Percentiles rank a stretch among this genome's conserved stretches.
These are phyloP conservation scores for Solea senegalensis DNA, from an alignment of 2,113 vertebrate species.

Conservation along the genomic window DNA sequence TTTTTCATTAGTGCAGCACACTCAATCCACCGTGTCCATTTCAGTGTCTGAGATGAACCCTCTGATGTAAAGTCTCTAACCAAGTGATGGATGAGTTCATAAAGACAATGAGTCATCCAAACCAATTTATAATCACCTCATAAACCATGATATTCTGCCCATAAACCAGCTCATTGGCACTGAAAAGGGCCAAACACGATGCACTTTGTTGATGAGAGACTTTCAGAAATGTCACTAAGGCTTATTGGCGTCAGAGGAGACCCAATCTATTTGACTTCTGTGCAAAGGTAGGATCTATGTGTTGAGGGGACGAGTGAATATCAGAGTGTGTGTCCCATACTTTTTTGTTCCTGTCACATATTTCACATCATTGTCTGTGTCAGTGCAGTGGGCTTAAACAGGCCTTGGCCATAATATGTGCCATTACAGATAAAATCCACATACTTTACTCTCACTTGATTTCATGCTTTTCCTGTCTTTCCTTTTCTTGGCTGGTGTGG, in stretches of 20 bases:
- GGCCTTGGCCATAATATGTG: slow-evolving; percentile 34
- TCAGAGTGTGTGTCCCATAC: slow-evolving; percentile 46
- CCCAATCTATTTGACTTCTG: slow-evolving; percentile 35
- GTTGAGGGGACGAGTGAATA: slow-evolving; percentile 71
- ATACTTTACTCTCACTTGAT: slow-evolving; percentile 25
- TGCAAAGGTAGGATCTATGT: slow-evolving; percentile 58
- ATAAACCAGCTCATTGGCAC: slow-evolving; percentile 57
- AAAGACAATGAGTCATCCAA: slow-evolving; percentile 62
- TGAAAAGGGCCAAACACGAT: slow-evolving; percentile 47
- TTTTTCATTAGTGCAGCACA: slow-evolving; percentile 11
- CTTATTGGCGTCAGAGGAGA: slow-evolving; percentile 34
- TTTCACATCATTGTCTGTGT: slow-evolving; percentile 35
- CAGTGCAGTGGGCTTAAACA: slow-evolving; percentile 51
- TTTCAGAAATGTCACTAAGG: slow-evolving; percentile 24
- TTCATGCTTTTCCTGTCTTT: slow-evolving; percentile 24
- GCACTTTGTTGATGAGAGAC: slow-evolving; percentile 33
- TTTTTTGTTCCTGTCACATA: slow-evolving; percentile 23
- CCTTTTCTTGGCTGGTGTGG: not conserved
- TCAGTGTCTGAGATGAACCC: slow-evolving; percentile 56
- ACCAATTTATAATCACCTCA: slow-evolving; percentile 58
- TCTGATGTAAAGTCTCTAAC: slow-evolving; percentile 56
- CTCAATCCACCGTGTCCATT: slow-evolving; percentile 36
- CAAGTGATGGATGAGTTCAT: slow-evolving; percentile 59
- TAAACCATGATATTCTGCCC: slow-evolving; percentile 53
- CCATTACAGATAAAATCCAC: slow-evolving; percentile 35